Percentiles rank a stretch among this genome's conserved stretches.
phyloP scores from a whole-genome alignment of 2,888 invertebrate species.

The Campopleginae sp. region DNA sequence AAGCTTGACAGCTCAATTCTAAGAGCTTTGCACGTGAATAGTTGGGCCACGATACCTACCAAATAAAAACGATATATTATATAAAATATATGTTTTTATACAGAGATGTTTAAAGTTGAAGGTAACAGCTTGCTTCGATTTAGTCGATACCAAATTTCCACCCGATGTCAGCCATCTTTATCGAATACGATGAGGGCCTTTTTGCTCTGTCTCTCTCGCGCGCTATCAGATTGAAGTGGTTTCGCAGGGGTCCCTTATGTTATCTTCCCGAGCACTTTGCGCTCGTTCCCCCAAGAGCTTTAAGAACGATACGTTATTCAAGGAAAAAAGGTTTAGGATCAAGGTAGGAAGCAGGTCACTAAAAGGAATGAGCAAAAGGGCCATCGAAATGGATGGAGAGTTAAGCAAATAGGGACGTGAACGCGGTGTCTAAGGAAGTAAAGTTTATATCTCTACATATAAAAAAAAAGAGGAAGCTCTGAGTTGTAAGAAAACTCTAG shows the following conservation, averaged over 20 bases:
- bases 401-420: slow-evolving; percentile 11
- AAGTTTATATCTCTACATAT: slow-evolving; percentile 1
- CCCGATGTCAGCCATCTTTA: slow-evolving; percentile 55
- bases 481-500: slow-evolving; percentile 45
- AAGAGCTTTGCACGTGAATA: background rate
- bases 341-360: slow-evolving; percentile 31
- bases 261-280: slow-evolving; percentile 58
- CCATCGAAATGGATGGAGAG: slow-evolving; percentile 31
- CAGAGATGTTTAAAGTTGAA: background rate
- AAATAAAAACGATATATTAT: background rate
- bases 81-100: background rate
- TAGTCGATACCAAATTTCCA: slow-evolving; percentile 44
- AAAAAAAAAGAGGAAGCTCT: slow-evolving; percentile 9
- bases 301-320: slow-evolving; percentile 62
- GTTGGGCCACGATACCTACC: background rate
- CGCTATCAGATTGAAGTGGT: slow-evolving; percentile 55
- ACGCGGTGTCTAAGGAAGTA: background rate
- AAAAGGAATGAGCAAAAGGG: slow-evolving; percentile 44
- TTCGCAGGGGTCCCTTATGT: slow-evolving; percentile 32
- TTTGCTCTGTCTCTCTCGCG: slow-evolving; percentile 4
- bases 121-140: slow-evolving; percentile 34
- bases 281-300: slow-evolving; percentile 35
- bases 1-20: background rate
- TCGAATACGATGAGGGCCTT: slow-evolving; percentile 32
- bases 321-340: slow-evolving; percentile 46